Evolutionary conservation across 2,888 invertebrate genomes (phyloP), one percentile per base, ranked within the genome.

Genomic region (Kryphioiulus occultus): DNA sequence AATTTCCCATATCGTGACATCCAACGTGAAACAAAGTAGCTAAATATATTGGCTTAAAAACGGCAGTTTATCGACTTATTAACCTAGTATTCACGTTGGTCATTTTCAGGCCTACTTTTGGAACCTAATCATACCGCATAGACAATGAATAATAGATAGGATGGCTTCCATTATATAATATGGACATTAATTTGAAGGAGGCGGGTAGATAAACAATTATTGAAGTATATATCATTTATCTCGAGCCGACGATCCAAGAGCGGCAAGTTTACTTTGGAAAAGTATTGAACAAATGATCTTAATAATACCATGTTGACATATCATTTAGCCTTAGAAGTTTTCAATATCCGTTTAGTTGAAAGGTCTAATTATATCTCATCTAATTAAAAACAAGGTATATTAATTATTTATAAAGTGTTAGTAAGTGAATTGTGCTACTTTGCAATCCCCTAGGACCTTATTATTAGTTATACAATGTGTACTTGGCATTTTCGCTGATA

Each of bases 1-100:
- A 86, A 86, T 86, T 86, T 86, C 53, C 59, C 86, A 86, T 86
- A 59, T 86, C 86, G 59, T 86, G 47, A 59, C 53, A 86, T 78
- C 78, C 78, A 78, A 78, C 78, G 78, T 78, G 78, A 78, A 78
- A 78, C 78, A 78, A 78, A 78, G 78, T 78, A 78, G 78, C 78
- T 78, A 78, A 78, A 78, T 78, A 78, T 78, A 78, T 78, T 78
- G 78, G 78, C 78, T 78, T 78, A 78, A 78, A 78, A 78, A 78
- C 78, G 78, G 78, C 78, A 78, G 78, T 78, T 78, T 78, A 78
- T 78, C 78, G 78, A 78, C 78, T 78, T 78, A 78, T 78, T 78
- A 78, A 78, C 78, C 78, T 78, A 17, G 78, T 78, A 12, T 78
- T 32, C 78, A 32, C 17, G 30, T 30, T 78, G 78, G 10, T 30